Conservation (phyloP, 2,113 vertebrate species). For the Sinocyclocheilus rhinocerous region DNA sequence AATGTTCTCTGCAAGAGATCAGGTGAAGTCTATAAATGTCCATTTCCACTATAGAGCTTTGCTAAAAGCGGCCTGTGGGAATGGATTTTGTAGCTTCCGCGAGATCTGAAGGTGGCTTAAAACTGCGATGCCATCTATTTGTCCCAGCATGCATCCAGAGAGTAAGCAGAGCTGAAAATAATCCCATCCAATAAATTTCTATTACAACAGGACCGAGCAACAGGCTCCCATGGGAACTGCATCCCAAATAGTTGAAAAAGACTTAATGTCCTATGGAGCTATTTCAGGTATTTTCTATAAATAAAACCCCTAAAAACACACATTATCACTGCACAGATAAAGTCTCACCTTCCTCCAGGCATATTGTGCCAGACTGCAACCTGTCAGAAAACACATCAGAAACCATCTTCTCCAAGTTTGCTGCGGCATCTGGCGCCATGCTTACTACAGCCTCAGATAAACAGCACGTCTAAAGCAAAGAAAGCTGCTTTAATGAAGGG, state of each 20-base stretch:
- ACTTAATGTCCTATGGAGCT: slow-evolving; percentile 33
- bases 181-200: slow-evolving; percentile 39
- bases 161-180: slow-evolving; percentile 52
- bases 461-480: background rate
- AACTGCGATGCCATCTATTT: slow-evolving; percentile 24
- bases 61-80: background rate
- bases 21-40: slow-evolving; percentile 2
- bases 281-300: slow-evolving; percentile 26
- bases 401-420: background rate
- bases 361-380: background rate
- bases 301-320: background rate
- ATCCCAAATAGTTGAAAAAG: slow-evolving; percentile 52
- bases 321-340: background rate
- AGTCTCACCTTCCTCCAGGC: slow-evolving; percentile 5
- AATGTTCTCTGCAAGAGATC: background rate
- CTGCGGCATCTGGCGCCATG: background rate
- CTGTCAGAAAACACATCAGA: slow-evolving; percentile 7
- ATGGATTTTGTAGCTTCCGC: slow-evolving; percentile 4
- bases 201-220: slow-evolving; percentile 31
- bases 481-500: background rate
- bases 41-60: background rate
- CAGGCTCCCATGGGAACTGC: slow-evolving; percentile 30
- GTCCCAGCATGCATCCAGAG: slow-evolving; percentile 29
- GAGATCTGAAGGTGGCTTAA: background rate
- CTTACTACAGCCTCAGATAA: slow-evolving; percentile 6